Percentiles rank a stretch among this genome's conserved stretches.
Evolutionary conservation across 1,140 invertebrate genomes (phyloP).

Genomic region (Euura saliciscinereae): DNA sequence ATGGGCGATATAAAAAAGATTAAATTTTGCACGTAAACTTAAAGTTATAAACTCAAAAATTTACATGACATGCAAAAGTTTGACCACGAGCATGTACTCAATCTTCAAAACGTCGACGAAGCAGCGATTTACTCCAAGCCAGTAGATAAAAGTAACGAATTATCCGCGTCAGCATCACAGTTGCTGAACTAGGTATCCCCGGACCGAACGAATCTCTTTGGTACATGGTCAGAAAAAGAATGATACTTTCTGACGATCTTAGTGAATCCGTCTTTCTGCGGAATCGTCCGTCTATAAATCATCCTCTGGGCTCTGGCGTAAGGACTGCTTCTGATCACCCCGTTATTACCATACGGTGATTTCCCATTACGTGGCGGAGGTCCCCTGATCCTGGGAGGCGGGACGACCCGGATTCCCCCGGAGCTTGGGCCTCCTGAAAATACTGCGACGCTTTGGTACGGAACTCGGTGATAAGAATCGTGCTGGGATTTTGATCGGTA

Average conservation of each 20-base stretch:
- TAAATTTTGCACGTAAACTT: too few species aligned
- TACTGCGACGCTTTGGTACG: too few species aligned
- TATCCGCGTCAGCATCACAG: too few species aligned
- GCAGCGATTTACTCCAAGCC: neutral
- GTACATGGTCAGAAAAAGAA: neutral
- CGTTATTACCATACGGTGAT: neutral
- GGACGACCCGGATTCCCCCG: neutral
- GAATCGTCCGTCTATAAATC: neutral
- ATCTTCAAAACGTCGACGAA: too few species aligned
- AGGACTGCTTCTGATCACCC: too few species aligned
- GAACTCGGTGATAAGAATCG: constrained; percentile 1
- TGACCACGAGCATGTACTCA: too few species aligned
- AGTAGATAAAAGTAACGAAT: too few species aligned
- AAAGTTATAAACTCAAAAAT: too few species aligned
- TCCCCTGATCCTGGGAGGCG: neutral
- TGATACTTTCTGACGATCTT: neutral
- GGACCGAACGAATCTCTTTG: neutral
- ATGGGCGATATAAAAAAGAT: too few species aligned
- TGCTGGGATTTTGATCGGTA: neutral
- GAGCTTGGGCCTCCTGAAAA: neutral
- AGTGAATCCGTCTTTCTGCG: neutral
- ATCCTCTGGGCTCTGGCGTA: neutral
- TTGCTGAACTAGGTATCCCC: too few species aligned
- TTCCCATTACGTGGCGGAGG: neutral
- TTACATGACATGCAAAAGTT: too few species aligned